phyloP scores from a whole-genome alignment of 1,140 invertebrate genomes.

The Temnothorax longispinosus region DNA sequence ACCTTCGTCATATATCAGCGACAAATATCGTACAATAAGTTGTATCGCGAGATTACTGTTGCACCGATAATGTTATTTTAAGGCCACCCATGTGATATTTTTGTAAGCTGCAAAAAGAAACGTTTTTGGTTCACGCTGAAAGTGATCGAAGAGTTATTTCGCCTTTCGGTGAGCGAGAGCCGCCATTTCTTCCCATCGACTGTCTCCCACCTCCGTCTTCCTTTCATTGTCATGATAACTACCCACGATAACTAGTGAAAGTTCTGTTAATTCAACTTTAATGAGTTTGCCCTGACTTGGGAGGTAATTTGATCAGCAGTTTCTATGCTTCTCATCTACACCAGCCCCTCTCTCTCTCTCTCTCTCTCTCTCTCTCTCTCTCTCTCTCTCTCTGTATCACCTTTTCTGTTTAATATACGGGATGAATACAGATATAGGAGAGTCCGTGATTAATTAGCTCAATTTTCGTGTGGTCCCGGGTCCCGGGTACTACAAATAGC shows the following conservation, averaged over 20 bases:
- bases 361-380: no score
- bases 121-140: slow-evolving; percentile 51
- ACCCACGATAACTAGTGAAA: slow-evolving; percentile 55
- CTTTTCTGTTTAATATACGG: slow-evolving; percentile 8
- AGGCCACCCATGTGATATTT: slow-evolving; percentile 57
- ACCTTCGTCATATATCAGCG: background rate
- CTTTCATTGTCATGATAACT: slow-evolving; percentile 46
- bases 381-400: background rate
- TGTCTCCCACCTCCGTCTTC: background rate
- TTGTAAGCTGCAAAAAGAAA: slow-evolving; percentile 51
- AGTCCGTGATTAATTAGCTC: slow-evolving; percentile 1
- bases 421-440: background rate
- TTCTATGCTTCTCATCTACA: slow-evolving; percentile 13
- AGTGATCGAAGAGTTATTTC: slow-evolving; percentile 18
- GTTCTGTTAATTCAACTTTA: slow-evolving; percentile 61
- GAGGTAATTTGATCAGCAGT: slow-evolving; percentile 43
- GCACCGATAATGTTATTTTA: slow-evolving; percentile 50
- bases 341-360: background rate
- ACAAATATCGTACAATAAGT: slow-evolving; percentile 2
- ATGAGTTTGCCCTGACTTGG: slow-evolving; percentile 30
- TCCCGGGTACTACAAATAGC: background rate
- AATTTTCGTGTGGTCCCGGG: background rate
- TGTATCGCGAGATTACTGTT: slow-evolving; percentile 26
- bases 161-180: background rate
- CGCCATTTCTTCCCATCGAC: background rate